These are phyloP conservation scores for Threskiornis aethiopicus DNA, from an alignment of 2,797 vertebrate genomes.

Conservation along the genomic window DNA sequence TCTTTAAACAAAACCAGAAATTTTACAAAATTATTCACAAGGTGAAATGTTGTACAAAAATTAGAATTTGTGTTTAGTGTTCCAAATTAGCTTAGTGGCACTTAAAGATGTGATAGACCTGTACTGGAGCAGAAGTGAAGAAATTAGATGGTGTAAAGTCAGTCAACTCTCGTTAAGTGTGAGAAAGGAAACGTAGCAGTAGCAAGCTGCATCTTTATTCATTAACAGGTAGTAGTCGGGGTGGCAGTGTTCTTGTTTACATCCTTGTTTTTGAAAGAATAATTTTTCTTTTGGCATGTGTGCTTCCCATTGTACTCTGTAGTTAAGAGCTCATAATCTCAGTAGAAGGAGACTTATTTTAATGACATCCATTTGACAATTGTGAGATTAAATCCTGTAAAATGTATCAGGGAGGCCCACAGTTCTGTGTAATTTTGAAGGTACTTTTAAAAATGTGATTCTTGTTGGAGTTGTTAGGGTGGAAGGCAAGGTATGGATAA, in stretches of 20 bases:
- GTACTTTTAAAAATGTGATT: background rate
- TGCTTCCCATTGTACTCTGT: background rate
- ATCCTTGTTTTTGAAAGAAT: background rate
- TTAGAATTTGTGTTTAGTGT: background rate
- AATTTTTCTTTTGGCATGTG: background rate
- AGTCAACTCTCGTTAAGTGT: background rate
- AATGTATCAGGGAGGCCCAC: background rate
- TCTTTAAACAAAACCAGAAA: background rate
- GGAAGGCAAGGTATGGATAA: background rate
- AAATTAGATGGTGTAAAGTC: background rate
- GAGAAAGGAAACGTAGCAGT: background rate
- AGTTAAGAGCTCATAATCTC: background rate
- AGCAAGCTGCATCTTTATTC: background rate
- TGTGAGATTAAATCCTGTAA: background rate
- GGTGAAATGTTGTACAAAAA: background rate
- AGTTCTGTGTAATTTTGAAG: background rate
- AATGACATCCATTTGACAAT: background rate
- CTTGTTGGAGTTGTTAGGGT: background rate
- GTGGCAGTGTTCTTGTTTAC: background rate
- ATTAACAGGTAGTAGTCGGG: background rate
- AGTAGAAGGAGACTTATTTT: background rate
- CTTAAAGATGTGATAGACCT: background rate
- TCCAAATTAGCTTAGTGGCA: background rate
- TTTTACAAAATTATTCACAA: background rate
- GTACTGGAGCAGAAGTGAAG: background rate